Conservation (phyloP, 2,797 vertebrate genomes). For the Myoxocephalus aenaeus region DNA sequence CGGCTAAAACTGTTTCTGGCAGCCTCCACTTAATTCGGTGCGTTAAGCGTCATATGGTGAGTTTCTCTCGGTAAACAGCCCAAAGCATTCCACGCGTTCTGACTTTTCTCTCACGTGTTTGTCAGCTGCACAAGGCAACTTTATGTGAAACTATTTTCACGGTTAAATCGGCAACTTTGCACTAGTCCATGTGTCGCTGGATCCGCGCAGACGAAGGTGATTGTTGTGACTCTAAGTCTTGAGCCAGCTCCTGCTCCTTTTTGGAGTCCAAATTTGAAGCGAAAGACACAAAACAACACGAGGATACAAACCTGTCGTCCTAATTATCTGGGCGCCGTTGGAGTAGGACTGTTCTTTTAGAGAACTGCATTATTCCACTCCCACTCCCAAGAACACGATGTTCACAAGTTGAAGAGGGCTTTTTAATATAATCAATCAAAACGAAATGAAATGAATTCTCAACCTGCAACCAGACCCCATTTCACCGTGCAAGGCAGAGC, state of each 20-base stretch:
- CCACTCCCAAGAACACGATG: constrained; percentile 34
- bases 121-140: constrained; percentile 14
- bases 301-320: constrained; percentile 23
- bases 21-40: constrained; percentile 34
- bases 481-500: constrained; percentile 43
- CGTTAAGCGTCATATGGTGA: constrained; percentile 44
- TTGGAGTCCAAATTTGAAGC: too few species aligned
- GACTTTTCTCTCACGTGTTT: constrained; percentile 35
- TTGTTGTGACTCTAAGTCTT: background rate
- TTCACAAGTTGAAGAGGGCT: constrained; percentile 44
- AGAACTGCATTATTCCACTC: constrained; percentile 28
- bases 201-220: background rate
- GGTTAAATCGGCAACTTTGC: constrained; percentile 5
- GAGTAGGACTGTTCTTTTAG: background rate
- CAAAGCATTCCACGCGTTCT: constrained; percentile 30
- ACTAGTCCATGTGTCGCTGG: background rate
- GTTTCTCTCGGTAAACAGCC: constrained; percentile 47
- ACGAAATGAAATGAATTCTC: constrained; percentile 15
- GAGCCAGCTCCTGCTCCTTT: too few species aligned
- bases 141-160: background rate
- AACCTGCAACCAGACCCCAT: constrained; percentile 38
- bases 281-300: constrained; percentile 17
- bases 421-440: constrained; percentile 41
- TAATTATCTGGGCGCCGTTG: constrained; percentile 13
- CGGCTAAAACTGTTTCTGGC: constrained; percentile 46